Evolutionary conservation across 1,140 invertebrate species (phyloP).

Genomic region (Pollicipes pollicipes): DNA sequence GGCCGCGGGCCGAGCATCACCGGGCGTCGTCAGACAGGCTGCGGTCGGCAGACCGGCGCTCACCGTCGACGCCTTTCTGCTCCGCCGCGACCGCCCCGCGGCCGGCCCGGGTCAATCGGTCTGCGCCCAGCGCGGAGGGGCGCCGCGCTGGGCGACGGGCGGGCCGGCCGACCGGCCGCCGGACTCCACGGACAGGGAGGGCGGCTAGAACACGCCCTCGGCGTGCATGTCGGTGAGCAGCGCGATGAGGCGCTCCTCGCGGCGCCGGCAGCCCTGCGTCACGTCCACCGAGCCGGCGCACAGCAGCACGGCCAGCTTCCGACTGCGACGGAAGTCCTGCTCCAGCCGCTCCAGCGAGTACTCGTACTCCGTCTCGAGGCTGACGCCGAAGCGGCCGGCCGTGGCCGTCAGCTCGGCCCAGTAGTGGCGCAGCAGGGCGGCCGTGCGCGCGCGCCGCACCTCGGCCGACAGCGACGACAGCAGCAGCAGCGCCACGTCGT

Average conservation of each 20-base stretch:
- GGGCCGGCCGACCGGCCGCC: too few species aligned
- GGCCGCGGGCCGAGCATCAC: too few species aligned
- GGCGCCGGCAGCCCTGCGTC: slow-evolving; percentile 42
- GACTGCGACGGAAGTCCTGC: slow-evolving; percentile 47
- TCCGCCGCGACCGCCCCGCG: too few species aligned
- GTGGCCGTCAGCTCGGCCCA: slow-evolving; percentile 38
- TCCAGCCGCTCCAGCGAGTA: slow-evolving; percentile 33
- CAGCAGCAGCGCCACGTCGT: slow-evolving; percentile 55
- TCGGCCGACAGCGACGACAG: slow-evolving; percentile 55
- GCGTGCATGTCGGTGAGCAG: slow-evolving; percentile 39
- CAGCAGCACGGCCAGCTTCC: slow-evolving; percentile 48
- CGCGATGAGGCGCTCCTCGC: slow-evolving; percentile 44
- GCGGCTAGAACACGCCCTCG: slow-evolving; percentile 32
- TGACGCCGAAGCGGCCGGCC: slow-evolving; percentile 36
- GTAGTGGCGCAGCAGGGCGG: slow-evolving; percentile 44
- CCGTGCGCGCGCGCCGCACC: slow-evolving; percentile 39
- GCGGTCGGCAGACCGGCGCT: too few species aligned
- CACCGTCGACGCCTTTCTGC: too few species aligned
- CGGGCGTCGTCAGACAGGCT: too few species aligned
- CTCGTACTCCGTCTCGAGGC: slow-evolving; percentile 33
- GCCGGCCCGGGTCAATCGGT: too few species aligned
- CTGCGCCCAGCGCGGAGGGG: too few species aligned
- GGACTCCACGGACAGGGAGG: neutral
- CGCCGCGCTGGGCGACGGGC: too few species aligned
- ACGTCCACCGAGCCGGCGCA: slow-evolving; percentile 63